A percentile compares a stretch with the other conserved stretches of the same genome.
phyloP scores from a whole-genome alignment of 2,113 vertebrate genomes.

The Strigops habroptila region DNA sequence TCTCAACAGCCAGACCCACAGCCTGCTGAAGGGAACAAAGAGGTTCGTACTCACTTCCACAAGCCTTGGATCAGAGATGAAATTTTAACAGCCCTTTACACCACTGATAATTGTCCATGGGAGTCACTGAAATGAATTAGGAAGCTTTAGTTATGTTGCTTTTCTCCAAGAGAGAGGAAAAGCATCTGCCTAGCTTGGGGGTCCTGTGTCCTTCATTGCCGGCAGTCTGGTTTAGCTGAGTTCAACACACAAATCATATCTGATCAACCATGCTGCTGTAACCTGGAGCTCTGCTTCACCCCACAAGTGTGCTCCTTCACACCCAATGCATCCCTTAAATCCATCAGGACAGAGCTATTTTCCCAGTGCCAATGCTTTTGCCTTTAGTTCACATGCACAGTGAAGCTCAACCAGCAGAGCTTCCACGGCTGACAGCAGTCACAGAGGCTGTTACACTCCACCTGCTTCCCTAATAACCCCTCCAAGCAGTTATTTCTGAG shows the following conservation, averaged over 20 bases:
- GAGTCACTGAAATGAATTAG: neutral
- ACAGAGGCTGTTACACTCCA: neutral
- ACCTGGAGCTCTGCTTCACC: neutral
- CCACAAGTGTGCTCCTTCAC: neutral
- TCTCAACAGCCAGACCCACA: neutral
- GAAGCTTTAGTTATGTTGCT: neutral
- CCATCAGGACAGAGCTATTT: neutral
- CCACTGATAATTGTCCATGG: neutral
- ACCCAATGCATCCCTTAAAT: neutral
- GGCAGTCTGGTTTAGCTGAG: neutral
- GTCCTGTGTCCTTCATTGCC: neutral
- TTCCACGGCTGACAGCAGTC: neutral
- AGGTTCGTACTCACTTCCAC: neutral
- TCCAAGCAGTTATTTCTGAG: neutral
- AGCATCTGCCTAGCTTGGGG: neutral
- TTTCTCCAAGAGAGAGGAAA: neutral
- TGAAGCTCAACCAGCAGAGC: neutral
- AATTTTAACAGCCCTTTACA: neutral
- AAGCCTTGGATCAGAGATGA: neutral
- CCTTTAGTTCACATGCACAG: neutral
- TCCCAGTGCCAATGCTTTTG: neutral
- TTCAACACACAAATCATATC: neutral
- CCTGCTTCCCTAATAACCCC: neutral
- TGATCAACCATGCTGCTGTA: accelerated
- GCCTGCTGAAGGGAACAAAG: neutral